Base-by-base conservation (phyloP, 2,113 vertebrate genomes). In the Zosterops borbonicus region DNA sequence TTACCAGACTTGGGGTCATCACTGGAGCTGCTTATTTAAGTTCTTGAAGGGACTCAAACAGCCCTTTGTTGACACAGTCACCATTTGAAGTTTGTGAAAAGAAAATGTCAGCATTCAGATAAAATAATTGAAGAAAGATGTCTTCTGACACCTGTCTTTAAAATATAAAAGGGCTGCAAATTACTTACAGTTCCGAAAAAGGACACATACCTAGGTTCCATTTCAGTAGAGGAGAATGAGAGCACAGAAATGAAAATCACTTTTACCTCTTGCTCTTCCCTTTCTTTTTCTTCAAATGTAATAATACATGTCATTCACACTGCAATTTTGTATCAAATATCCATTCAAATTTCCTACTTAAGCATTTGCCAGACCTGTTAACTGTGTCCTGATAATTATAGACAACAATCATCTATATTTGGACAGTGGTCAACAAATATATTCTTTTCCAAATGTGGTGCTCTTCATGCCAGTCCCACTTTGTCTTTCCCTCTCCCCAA, bases 81-180 rank as follows among this genome's bases (percentile, higher is more conserved):
- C 24, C 65, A 89, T 65, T 9, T 82, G 65, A 92, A 92, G 56
- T 81, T 88, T 78, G 69, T 75, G 33, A 89, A 87, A 95, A 68
- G 65, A 91, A 92, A 84, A 91, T 75, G 68, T 83, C 91, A 83
- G 55, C 52, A 90, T 96, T 92, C 80, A 63, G 35, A 70, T 71
- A 59, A 84, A 94, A 89, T 82, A 96, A 93, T 11, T 83, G 35
- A 81, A 86, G 73, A 90, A 96, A 81, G 20, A 88, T 46, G 46
- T 65, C 69, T 83, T 89, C 76, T 81, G 69, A 89, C 83, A 92
- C 29, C 22, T 87, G 55, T 83, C 35, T 74, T 94, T 75, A 86
- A 89, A 92, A 90, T 19, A 90, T 24, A 60, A 65, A 85, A 94
- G 65, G 52, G 28, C 41, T 56, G 56, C 13, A 95, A 87, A 93